A percentile compares a stretch with the other conserved stretches of the same genome.
phyloP scores from a whole-genome alignment of 2,888 invertebrate genomes.

The Pocota personata region DNA sequence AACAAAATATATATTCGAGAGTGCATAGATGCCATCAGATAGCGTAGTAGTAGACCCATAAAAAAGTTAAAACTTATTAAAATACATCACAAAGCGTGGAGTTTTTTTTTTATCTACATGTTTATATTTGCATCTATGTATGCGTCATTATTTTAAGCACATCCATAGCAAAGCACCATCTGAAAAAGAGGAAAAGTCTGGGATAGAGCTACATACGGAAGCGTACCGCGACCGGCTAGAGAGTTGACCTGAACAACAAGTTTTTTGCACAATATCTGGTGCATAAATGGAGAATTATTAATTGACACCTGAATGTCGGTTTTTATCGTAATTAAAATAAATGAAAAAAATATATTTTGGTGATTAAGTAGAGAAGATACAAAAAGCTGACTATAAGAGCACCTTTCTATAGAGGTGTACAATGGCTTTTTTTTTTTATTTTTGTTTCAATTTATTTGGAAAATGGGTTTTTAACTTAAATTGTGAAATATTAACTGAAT shows the following conservation, averaged over 20 bases:
- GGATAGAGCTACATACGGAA: not conserved
- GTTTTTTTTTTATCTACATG: not conserved
- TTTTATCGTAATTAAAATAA: constrained; percentile 60
- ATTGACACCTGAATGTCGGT: constrained; percentile 55
- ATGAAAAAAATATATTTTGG: constrained; percentile 40
- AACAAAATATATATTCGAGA: constrained; percentile 13
- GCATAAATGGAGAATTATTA: constrained; percentile 36
- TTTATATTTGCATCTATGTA: not conserved
- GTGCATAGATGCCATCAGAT: constrained; percentile 10
- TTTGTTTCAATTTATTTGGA: not conserved
- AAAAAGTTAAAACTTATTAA: constrained; percentile 4
- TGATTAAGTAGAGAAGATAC: constrained; percentile 24
- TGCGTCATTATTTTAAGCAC: constrained; percentile 2
- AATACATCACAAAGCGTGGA: not conserved
- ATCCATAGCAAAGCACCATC: not conserved
- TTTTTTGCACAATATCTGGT: not conserved
- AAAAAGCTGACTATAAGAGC: not conserved
- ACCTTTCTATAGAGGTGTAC: not conserved
- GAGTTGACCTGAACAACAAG: not conserved
- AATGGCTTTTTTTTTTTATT: not conserved
- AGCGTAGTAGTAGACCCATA: not conserved
- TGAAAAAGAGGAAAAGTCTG: not conserved
- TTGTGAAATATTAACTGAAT: too few species aligned
- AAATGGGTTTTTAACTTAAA: not conserved
- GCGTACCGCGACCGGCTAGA: not conserved